Conservation (phyloP, 2,888 invertebrate species). For the Neoascia interrupta region DNA sequence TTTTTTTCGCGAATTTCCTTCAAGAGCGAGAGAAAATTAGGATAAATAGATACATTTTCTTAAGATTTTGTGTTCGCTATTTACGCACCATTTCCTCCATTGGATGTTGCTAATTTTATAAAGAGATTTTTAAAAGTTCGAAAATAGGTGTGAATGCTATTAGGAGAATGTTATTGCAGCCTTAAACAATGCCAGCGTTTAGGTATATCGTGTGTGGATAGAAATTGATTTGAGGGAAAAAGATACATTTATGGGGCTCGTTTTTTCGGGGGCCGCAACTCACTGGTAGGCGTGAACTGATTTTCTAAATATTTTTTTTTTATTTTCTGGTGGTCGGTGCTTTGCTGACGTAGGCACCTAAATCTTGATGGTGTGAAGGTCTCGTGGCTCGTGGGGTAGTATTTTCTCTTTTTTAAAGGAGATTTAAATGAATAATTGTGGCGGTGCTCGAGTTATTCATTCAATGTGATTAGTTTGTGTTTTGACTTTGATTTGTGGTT, state of each 20-base stretch:
- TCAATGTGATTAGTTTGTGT: slow-evolving; percentile 7
- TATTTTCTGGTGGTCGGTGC: slow-evolving; percentile 13
- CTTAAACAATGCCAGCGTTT: too few relatives aligned
- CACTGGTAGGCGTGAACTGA: slow-evolving; percentile 29
- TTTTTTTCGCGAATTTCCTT: neutral
- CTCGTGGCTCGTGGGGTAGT: neutral
- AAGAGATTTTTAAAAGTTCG: slow-evolving; percentile 8
- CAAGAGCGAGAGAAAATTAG: slow-evolving; percentile 7
- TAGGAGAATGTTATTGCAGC: slow-evolving; percentile 50
- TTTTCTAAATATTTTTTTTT: slow-evolving; percentile 31
- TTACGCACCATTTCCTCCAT: slow-evolving; percentile 50
- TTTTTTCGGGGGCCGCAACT: neutral
- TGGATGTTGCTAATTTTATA: slow-evolving; percentile 52
- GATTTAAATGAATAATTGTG: slow-evolving; percentile 10
- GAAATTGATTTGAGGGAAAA: slow-evolving; percentile 23
- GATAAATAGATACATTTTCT: slow-evolving; percentile 38
- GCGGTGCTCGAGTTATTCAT: slow-evolving; percentile 3
- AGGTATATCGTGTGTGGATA: slow-evolving; percentile 8
- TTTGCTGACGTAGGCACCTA: slow-evolving; percentile 18
- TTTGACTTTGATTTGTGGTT: slow-evolving; percentile 50
- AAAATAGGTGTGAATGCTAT: slow-evolving; percentile 57
- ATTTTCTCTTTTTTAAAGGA: neutral
- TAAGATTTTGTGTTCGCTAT: slow-evolving; percentile 20
- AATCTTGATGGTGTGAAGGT: slow-evolving; percentile 14
- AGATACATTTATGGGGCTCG: slow-evolving; percentile 29